Conservation (phyloP, 1,140 invertebrate species). For the Brachionus rotundiformis region DNA sequence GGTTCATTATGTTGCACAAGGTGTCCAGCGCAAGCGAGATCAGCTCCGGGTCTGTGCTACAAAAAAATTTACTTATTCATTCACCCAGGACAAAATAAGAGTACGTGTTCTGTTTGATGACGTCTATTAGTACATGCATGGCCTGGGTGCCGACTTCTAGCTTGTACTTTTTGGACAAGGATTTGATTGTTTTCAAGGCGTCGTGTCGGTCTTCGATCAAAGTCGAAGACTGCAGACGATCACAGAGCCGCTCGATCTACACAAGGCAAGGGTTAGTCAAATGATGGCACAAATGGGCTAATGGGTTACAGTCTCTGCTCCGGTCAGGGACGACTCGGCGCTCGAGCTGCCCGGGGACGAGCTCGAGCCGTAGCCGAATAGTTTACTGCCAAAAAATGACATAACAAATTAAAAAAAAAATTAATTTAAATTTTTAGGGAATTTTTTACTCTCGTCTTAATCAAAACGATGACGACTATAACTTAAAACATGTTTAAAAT, state of each 20-base stretch:
- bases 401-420: neutral
- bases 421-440: neutral
- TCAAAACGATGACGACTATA: neutral
- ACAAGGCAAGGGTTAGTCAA: neutral
- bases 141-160: slow-evolving; percentile 92
- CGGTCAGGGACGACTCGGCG: neutral
- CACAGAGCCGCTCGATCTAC: slow-evolving; percentile 86
- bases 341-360: neutral
- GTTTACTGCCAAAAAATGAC: slow-evolving; percentile 48
- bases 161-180: slow-evolving; percentile 82
- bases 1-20: slow-evolving; percentile 43
- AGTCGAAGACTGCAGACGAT: slow-evolving; percentile 85
- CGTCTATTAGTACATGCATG: slow-evolving; percentile 77
- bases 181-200: slow-evolving; percentile 90
- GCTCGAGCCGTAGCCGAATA: slow-evolving; percentile 22
- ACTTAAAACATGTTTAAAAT: neutral
- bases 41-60: slow-evolving; percentile 52
- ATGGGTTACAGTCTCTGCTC: neutral
- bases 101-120: slow-evolving; percentile 65
- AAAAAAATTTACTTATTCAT: slow-evolving; percentile 42
- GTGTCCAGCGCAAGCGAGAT: slow-evolving; percentile 27
- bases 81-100: too few relatives aligned
- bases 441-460: neutral
- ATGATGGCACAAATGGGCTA: neutral
- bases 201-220: slow-evolving; percentile 89